Evolutionary conservation across 1,140 invertebrate species (phyloP).

Genomic region (Heliothis virescens): DNA sequence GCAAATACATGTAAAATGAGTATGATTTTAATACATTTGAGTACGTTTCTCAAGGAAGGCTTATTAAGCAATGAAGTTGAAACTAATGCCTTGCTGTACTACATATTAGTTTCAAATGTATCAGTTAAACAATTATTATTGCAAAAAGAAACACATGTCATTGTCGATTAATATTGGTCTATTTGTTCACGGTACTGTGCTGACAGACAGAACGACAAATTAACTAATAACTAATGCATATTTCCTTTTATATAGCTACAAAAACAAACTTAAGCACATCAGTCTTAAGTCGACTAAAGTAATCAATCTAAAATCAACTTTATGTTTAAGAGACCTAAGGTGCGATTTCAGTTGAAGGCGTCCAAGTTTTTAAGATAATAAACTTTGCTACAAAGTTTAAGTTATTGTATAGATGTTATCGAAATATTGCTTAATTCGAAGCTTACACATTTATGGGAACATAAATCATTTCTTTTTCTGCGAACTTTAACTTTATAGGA

Average conservation of each 20-base stretch:
- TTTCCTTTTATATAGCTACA: not conserved
- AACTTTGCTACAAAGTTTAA: not conserved
- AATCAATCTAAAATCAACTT: not conserved
- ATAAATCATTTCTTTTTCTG: conserved; percentile 24
- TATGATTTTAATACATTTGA: too few relatives aligned
- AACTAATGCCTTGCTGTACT: too few relatives aligned
- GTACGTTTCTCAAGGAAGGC: too few relatives aligned
- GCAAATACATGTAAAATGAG: too few relatives aligned
- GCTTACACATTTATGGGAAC: conserved; percentile 28
- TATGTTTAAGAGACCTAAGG: not conserved
- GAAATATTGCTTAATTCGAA: conserved; percentile 37
- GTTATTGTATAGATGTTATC: conserved; percentile 28
- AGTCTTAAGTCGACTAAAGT: not conserved
- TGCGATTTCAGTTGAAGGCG: not conserved
- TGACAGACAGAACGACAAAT: conserved; percentile 8
- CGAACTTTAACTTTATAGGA: conserved; percentile 33
- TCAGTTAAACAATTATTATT: too few relatives aligned
- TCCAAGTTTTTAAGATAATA: not conserved
- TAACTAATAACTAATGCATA: not conserved
- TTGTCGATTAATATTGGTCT: conserved; percentile 1
- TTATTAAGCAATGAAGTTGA: not conserved
- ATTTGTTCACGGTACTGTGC: conserved; percentile 5
- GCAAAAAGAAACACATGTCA: not conserved
- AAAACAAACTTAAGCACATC: not conserved
- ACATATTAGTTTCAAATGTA: too few relatives aligned